A percentile compares a stretch with the other conserved stretches of the same genome.
Conservation (phyloP, 2,888 invertebrate species). For the Trachelus troglodyta region DNA sequence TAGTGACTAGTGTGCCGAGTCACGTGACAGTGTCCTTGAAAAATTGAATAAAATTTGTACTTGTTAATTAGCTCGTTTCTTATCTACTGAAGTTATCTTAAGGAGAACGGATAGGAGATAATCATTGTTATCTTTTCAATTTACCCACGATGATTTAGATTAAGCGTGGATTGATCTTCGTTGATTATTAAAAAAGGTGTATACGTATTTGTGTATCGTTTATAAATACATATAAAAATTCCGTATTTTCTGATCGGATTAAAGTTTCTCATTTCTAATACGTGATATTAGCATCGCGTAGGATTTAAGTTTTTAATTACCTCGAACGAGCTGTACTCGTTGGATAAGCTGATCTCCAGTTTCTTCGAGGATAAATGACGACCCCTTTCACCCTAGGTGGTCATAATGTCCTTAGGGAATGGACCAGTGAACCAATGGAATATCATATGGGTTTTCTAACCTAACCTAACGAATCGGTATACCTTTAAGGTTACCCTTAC, state of each 20-base stretch:
- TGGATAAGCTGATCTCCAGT: neutral
- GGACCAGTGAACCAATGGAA: neutral
- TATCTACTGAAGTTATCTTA: neutral
- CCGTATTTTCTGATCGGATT: neutral
- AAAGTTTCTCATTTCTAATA: neutral
- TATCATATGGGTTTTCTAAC: neutral
- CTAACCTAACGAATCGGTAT: neutral
- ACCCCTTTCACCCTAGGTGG: neutral
- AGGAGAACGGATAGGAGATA: neutral
- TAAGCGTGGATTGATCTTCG: neutral
- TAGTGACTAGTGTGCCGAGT: neutral
- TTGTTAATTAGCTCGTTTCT: neutral
- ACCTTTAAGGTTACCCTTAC: neutral
- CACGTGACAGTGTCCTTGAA: neutral
- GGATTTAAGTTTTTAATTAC: neutral
- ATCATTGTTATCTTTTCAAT: neutral
- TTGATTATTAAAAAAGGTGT: neutral
- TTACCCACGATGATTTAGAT: neutral
- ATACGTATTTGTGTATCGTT: neutral
- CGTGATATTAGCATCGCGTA: neutral
- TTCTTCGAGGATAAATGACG: neutral
- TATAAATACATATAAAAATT: neutral
- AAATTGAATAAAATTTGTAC: neutral
- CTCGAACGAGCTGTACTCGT: neutral
- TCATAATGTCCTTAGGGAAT: neutral